Conservation (phyloP, 2,113 vertebrate genomes). For the Austrofundulus limnaeus region DNA sequence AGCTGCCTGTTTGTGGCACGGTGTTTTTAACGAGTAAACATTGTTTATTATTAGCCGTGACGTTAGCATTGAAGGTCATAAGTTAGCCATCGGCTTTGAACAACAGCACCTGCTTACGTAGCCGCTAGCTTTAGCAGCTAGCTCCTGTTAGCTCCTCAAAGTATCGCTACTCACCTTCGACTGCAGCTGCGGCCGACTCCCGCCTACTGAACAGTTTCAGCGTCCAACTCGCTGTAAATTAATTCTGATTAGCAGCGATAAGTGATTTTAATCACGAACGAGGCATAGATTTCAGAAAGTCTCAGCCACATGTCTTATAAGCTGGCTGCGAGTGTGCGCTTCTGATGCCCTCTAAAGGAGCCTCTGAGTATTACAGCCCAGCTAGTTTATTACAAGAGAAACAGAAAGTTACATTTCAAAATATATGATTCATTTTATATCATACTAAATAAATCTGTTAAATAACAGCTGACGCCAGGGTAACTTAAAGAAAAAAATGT, state of each 20-base stretch:
- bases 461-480: too few species aligned
- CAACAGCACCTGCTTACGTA: conserved; percentile 70
- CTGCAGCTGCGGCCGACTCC: conserved; percentile 21
- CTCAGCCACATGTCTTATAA: conserved; percentile 73
- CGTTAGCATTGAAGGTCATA: conserved; percentile 63
- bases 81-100: conserved; percentile 55
- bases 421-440: too few species aligned
- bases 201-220: conserved; percentile 1
- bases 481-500: too few species aligned
- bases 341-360: conserved; percentile 41
- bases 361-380: conserved; percentile 10
- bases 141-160: conserved; percentile 26
- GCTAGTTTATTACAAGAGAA: neutral
- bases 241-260: conserved; percentile 15
- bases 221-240: conserved; percentile 12
- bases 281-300: conserved; percentile 65
- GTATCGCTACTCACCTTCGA: conserved; percentile 54
- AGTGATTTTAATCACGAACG: conserved; percentile 40
- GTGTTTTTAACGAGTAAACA: conserved; percentile 18
- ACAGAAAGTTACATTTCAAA: too few species aligned
- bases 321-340: conserved; percentile 29
- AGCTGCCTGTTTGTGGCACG: conserved; percentile 22
- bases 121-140: conserved; percentile 31
- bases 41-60: conserved; percentile 36
- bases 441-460: too few species aligned